A percentile compares a stretch with the other conserved stretches of the same genome.
phyloP scores from a whole-genome alignment of 2,888 invertebrate species.

The Nephrotoma appendiculata region DNA sequence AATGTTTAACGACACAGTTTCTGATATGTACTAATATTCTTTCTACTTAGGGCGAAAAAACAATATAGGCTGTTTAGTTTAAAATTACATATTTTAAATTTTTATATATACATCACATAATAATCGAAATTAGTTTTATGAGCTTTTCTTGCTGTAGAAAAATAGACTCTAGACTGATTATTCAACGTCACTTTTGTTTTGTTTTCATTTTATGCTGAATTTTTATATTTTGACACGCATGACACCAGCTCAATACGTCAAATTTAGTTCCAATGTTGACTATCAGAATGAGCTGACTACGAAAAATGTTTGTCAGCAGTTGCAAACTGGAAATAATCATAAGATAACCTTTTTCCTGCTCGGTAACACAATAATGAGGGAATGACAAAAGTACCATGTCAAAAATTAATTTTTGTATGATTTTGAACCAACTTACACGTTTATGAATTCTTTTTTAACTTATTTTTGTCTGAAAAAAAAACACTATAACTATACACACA shows the following conservation, averaged over 20 bases:
- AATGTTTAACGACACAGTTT: background rate
- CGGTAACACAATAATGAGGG: no score
- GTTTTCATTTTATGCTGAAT: background rate
- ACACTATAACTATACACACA: no score
- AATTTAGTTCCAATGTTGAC: background rate
- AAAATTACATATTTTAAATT: background rate
- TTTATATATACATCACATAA: background rate
- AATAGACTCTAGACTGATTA: background rate
- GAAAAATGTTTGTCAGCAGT: no score
- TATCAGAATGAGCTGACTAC: background rate
- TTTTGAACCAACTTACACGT: no score
- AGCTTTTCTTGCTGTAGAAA: background rate
- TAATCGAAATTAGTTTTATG: background rate
- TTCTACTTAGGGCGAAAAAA: background rate
- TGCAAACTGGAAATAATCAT: no score
- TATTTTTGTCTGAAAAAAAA: no score
- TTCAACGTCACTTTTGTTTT: background rate
- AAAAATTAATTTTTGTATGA: no score
- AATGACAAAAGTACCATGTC: no score
- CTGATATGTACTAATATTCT: background rate
- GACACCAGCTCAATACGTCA: background rate
- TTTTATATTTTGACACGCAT: background rate
- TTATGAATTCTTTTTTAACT: no score
- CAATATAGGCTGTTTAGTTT: background rate
- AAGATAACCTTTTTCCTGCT: no score